These are phyloP conservation scores for Heliconius hortense DNA, from an alignment of 2,888 invertebrate species.

Conservation along the genomic window DNA sequence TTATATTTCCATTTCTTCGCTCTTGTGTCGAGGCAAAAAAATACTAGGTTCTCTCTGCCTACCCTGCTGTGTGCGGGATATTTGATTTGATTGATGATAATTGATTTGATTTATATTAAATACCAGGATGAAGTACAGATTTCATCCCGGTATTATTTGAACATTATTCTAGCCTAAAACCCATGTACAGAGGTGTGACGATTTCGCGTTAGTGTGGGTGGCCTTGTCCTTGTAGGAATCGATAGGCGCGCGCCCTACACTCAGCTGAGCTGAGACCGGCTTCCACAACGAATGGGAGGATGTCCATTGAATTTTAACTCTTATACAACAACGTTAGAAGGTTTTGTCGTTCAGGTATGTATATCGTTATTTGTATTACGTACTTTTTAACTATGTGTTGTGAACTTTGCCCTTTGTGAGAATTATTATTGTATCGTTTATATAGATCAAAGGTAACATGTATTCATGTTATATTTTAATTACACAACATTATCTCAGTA, in stretches of 20 bases:
- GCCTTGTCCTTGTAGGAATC: slow-evolving; percentile 73
- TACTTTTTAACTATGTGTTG: background rate
- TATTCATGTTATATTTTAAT: background rate
- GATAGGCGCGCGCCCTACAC: slow-evolving; percentile 65
- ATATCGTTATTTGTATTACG: background rate
- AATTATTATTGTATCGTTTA: background rate
- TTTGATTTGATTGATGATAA: too few relatives aligned
- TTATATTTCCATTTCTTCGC: too few relatives aligned
- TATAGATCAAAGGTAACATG: background rate
- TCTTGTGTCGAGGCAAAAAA: too few relatives aligned
- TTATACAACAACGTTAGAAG: background rate
- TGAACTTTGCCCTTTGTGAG: slow-evolving; percentile 20
- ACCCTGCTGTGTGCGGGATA: too few relatives aligned
- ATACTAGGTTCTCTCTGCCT: too few relatives aligned
- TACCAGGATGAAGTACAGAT: too few relatives aligned
- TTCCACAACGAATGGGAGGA: slow-evolving; percentile 11
- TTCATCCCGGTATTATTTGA: background rate
- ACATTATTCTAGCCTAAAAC: slow-evolving; percentile 9
- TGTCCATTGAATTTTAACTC: slow-evolving; percentile 15
- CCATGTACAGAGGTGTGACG: slow-evolving; percentile 27
- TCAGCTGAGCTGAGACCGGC: slow-evolving; percentile 44
- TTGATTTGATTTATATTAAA: too few relatives aligned
- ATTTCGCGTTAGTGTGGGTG: slow-evolving; percentile 45
- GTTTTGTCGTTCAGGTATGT: slow-evolving; percentile 1
- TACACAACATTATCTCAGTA: background rate